A percentile compares a stretch with the other conserved stretches of the same genome.
These are phyloP conservation scores for Trogon surrucura DNA, from an alignment of 2,113 vertebrate species.

Conservation along the genomic window DNA sequence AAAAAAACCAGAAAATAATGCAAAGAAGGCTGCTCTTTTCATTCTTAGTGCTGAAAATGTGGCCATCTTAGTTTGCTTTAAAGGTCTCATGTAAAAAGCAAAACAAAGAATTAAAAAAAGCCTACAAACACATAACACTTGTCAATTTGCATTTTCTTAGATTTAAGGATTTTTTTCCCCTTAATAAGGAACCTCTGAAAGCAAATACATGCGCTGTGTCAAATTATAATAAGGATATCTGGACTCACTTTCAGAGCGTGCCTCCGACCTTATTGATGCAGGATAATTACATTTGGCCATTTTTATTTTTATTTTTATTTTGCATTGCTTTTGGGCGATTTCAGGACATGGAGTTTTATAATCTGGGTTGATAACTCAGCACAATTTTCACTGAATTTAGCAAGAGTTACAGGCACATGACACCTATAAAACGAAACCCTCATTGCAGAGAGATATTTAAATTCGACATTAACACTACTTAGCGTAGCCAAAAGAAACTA, in stretches of 20 bases:
- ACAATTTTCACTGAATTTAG: neutral
- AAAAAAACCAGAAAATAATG: neutral
- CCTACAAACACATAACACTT: neutral
- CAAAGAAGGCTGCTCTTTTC: neutral
- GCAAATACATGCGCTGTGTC: neutral
- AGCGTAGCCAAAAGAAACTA: neutral
- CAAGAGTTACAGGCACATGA: neutral
- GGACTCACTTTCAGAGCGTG: neutral
- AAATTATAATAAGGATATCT: neutral
- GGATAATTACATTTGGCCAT: neutral
- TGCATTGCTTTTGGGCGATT: neutral
- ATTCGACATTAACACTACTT: neutral
- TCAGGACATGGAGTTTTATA: neutral
- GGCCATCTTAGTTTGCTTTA: neutral
- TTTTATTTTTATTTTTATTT: neutral
- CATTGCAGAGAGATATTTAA: neutral
- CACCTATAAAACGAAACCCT: neutral
- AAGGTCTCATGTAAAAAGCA: neutral
- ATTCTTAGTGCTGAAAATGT: neutral
- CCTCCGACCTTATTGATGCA: neutral
- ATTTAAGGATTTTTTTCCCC: neutral
- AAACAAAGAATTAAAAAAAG: neutral
- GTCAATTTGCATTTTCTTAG: neutral
- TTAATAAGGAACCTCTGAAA: neutral
- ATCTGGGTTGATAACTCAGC: neutral